Conservation (phyloP, 2,888 invertebrate species). For the Hofmannophila pseudospretella region DNA sequence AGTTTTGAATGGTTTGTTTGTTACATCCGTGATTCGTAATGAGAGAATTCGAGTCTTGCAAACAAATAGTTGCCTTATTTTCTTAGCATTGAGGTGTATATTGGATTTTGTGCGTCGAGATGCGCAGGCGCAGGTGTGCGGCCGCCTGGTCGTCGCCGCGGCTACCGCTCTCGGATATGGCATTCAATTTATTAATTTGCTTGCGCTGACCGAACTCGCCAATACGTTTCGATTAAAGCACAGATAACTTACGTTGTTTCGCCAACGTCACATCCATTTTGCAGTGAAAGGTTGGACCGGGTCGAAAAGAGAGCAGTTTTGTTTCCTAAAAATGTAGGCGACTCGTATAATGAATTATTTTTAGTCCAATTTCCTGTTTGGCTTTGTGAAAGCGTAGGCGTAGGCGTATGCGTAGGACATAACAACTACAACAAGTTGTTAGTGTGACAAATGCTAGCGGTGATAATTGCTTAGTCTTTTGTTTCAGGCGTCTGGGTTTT, state of each 20-base stretch:
- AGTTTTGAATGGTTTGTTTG: slow-evolving; percentile 74
- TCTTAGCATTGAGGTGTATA: slow-evolving; percentile 14
- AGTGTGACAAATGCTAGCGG: not conserved
- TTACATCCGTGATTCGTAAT: slow-evolving; percentile 75
- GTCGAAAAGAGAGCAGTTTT: slow-evolving; percentile 3
- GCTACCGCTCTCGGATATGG: slow-evolving; percentile 70
- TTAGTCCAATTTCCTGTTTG: not conserved
- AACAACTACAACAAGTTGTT: not conserved
- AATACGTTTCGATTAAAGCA: slow-evolving; percentile 11
- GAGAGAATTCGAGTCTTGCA: slow-evolving; percentile 36
- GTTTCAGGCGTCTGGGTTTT: slow-evolving; percentile 1
- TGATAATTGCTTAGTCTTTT: slow-evolving; percentile 1
- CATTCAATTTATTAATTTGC: slow-evolving; percentile 75
- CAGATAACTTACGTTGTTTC: slow-evolving; percentile 11
- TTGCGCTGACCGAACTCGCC: slow-evolving; percentile 41
- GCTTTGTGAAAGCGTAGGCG: not conserved
- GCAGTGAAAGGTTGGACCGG: slow-evolving; percentile 16
- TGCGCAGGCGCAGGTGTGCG: slow-evolving; percentile 72
- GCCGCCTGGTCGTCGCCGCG: slow-evolving; percentile 71
- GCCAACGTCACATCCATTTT: slow-evolving; percentile 11
- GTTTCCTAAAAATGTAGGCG: not conserved
- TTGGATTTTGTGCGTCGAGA: slow-evolving; percentile 35
- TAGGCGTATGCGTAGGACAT: no score
- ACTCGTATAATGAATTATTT: not conserved
- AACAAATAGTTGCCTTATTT: slow-evolving; percentile 17